A percentile compares a stretch with the other conserved stretches of the same genome.
These are phyloP conservation scores for Thripadectes ignobilis DNA, from an alignment of 2,797 vertebrate species.

Conservation along the genomic window DNA sequence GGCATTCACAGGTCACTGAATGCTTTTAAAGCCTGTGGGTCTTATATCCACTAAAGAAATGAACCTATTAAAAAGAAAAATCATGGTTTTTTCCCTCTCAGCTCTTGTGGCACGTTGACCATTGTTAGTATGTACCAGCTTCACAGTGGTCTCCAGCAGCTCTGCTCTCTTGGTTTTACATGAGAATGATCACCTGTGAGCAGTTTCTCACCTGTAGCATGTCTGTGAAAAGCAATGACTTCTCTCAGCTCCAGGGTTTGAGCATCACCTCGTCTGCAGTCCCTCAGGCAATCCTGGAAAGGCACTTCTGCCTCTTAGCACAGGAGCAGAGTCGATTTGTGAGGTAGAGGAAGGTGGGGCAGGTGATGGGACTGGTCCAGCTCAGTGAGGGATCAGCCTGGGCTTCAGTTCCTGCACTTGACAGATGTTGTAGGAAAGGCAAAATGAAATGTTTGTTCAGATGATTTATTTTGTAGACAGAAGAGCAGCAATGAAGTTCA, in stretches of 20 bases:
- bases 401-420: not conserved
- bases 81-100: not conserved
- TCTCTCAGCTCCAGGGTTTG: not conserved
- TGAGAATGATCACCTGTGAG: not conserved
- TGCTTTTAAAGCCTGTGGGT: not conserved
- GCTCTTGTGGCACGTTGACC: not conserved
- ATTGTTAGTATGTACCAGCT: not conserved
- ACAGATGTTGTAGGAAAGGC: not conserved
- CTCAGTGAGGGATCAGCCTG: not conserved
- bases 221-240: not conserved
- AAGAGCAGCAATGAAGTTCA: not conserved
- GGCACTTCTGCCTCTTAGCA: not conserved
- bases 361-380: not conserved
- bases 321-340: not conserved
- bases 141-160: not conserved
- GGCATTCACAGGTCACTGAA: not conserved
- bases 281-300: not conserved
- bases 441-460: not conserved
- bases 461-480: not conserved
- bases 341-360: not conserved
- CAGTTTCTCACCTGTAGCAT: not conserved
- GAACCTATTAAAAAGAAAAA: not conserved
- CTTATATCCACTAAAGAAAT: not conserved
- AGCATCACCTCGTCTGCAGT: fast-evolving
- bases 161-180: not conserved